Base-by-base conservation (phyloP, 2,888 invertebrate genomes). In the Amphipoea lucens region DNA sequence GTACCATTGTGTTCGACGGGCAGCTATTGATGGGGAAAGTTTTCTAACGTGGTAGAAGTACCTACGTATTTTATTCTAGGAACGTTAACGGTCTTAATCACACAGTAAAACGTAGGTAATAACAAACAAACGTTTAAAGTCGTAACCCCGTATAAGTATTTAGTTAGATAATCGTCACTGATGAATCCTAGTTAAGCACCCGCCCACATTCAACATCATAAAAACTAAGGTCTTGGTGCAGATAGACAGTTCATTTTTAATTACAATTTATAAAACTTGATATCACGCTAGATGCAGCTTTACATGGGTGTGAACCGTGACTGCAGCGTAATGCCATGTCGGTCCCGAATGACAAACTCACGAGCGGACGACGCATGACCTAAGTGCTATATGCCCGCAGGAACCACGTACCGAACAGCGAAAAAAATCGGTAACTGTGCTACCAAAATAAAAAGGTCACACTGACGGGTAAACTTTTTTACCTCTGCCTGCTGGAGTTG, bases 11-110 rank as follows among this genome's bases (percentile, higher is more conserved):
- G 85, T 82, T 83, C 83, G 78, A 81, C 71, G 82, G 77, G 76
- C 85, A 87, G 85, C 84, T 84, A 86, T 89, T 91, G 91, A 92
- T 91, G 89, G 88, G 85, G 65, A 91, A 93, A 93, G 89, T 92
- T 92, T 90, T 77, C 76, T 73, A 84, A 82, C 65, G 60, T 78
- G 29, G 9, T 66, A 6, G 57, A 67, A 17, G 67, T 70, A 76
- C 62, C 23, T 62, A 17, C 62, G 82, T 81, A 81, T 74, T 77
- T 85, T 81, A 83, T 87, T 85, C 75, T 73, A 74, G 74, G 69
- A 75, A 82, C 87, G 90, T 90, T 88, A 86, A 86, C 78, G 71
- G 84, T 88, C 83, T 60, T 83, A 90, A 87, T 87, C 76, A 82
- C 83, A 85, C 73, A 75, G 74, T 79, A 71, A 82, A 83, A 81